Percentiles rank a stretch among this genome's conserved stretches.
These are phyloP conservation scores for Biston stratarius DNA, from an alignment of 2,888 invertebrate species.

Conservation along the genomic window DNA sequence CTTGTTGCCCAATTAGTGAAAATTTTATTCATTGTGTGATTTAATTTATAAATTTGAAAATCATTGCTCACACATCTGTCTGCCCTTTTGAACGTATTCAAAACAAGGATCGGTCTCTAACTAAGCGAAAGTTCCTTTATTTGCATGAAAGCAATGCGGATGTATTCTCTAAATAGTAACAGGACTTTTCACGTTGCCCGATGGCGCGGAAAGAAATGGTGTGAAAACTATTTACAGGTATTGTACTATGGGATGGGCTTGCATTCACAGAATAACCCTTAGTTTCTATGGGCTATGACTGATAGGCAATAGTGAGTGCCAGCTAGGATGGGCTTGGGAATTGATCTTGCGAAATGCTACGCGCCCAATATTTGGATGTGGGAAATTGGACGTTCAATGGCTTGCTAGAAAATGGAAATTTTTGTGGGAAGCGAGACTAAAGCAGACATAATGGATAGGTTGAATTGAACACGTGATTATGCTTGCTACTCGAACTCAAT, in stretches of 20 bases:
- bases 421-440: neutral
- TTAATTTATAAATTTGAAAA: too few relatives aligned
- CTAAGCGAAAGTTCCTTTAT: slow-evolving; percentile 65
- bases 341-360: slow-evolving; percentile 40
- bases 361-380: slow-evolving; percentile 37
- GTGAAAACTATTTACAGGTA: slow-evolving; percentile 72
- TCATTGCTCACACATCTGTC: neutral
- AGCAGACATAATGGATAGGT: too few relatives aligned
- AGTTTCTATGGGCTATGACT: slow-evolving; percentile 61
- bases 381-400: slow-evolving; percentile 34
- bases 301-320: slow-evolving; percentile 22
- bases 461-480: neutral
- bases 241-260: slow-evolving; percentile 68
- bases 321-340: slow-evolving; percentile 34
- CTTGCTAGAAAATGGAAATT: slow-evolving; percentile 8
- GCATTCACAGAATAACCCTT: slow-evolving; percentile 14
- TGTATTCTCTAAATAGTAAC: slow-evolving; percentile 60
- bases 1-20: too few relatives aligned
- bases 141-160: slow-evolving; percentile 61
- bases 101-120: slow-evolving; percentile 38
- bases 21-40: too few relatives aligned
- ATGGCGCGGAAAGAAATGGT: slow-evolving; percentile 71
- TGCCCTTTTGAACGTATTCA: neutral
- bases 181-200: slow-evolving; percentile 67
- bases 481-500: neutral